phyloP scores from a whole-genome alignment of 2,113 vertebrate species.

The Rhizomys pruinosus region DNA sequence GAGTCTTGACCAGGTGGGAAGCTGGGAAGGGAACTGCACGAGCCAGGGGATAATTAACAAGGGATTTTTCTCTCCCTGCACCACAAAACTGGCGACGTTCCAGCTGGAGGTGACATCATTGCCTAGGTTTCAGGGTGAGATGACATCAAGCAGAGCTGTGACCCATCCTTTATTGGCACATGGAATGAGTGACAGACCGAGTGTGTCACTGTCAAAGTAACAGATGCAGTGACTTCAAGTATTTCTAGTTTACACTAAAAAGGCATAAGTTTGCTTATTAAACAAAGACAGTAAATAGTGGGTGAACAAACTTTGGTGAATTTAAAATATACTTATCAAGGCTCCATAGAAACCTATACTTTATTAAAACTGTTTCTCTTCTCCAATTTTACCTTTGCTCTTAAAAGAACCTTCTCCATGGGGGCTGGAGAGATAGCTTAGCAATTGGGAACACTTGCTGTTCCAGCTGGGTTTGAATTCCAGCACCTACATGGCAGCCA shows the following conservation, averaged over 20 bases:
- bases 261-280: slow-evolving; percentile 8
- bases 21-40: background rate
- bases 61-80: background rate
- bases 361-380: background rate
- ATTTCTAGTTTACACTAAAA: background rate
- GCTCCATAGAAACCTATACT: background rate
- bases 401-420: background rate
- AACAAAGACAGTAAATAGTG: background rate
- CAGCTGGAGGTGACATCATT: background rate
- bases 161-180: background rate
- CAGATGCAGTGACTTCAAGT: background rate
- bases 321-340: slow-evolving; percentile 13
- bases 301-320: background rate
- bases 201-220: background rate
- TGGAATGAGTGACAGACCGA: background rate
- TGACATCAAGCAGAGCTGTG: background rate
- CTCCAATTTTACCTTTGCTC: background rate
- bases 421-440: no score
- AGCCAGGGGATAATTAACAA: background rate
- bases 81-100: slow-evolving; percentile 5
- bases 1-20: slow-evolving; percentile 19
- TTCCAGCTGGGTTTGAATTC: no score
- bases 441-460: no score
- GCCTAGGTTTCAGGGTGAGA: background rate
- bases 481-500: no score